These are phyloP conservation scores for Neosilurus mollespiculum DNA, from an alignment of 2,797 vertebrate species.

Conservation along the genomic window DNA sequence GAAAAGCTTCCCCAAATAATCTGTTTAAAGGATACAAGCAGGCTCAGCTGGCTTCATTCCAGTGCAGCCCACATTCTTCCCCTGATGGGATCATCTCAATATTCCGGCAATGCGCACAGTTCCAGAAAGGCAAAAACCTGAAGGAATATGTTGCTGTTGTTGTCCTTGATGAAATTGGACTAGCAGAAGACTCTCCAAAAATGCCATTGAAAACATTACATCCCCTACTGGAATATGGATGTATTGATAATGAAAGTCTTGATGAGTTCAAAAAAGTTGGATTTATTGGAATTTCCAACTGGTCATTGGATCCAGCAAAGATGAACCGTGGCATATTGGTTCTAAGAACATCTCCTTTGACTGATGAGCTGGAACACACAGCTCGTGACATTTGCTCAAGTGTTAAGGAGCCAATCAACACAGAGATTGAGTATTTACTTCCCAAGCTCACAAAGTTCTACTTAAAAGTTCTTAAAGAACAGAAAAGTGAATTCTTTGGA, in stretches of 20 bases:
- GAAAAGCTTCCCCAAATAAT: constrained; percentile 69
- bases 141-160: constrained; percentile 79
- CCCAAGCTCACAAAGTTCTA: constrained; percentile 72
- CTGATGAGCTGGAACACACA: constrained; percentile 73
- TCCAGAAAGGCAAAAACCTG: constrained; percentile 78
- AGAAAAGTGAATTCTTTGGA: constrained; percentile 79
- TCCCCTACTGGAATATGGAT: constrained; percentile 80
- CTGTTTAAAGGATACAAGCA: constrained; percentile 74
- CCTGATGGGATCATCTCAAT: constrained; percentile 84
- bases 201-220: constrained; percentile 83
- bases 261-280: constrained; percentile 79
- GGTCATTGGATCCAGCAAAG: constrained; percentile 88
- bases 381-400: constrained; percentile 76
- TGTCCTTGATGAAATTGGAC: constrained; percentile 81
- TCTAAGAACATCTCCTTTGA: constrained; percentile 72
- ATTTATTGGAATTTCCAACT: constrained; percentile 87
- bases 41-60: constrained; percentile 84
- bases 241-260: constrained; percentile 72
- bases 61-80: constrained; percentile 87
- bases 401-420: constrained; percentile 52
- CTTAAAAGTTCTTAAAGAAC: constrained; percentile 67
- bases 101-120: constrained; percentile 83
- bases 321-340: constrained; percentile 90
- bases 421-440: constrained; percentile 67
- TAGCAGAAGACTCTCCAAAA: constrained; percentile 81